These are phyloP conservation scores for Drosophila rubida DNA, from an alignment of 2,888 invertebrate species.

Conservation along the genomic window DNA sequence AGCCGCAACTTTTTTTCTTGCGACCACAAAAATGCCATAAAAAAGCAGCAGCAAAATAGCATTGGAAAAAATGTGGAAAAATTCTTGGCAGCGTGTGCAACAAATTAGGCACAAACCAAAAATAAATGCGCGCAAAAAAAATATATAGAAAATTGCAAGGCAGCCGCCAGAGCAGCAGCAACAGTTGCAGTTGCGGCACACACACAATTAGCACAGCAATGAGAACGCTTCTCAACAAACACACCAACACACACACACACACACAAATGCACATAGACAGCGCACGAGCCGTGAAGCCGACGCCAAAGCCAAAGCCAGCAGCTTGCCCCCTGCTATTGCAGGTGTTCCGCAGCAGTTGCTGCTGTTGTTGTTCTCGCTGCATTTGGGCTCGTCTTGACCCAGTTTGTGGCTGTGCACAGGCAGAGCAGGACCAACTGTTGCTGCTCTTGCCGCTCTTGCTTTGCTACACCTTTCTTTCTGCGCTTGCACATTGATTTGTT, in stretches of 20 bases:
- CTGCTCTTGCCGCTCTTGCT: slow-evolving; percentile 15
- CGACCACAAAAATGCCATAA: slow-evolving; percentile 64
- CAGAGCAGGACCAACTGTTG: slow-evolving; percentile 54
- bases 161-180: slow-evolving; percentile 24
- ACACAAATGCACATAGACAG: slow-evolving; percentile 17
- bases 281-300: slow-evolving; percentile 55
- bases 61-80: slow-evolving; percentile 32
- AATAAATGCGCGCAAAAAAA: slow-evolving; percentile 51
- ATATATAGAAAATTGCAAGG: slow-evolving; percentile 23
- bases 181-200: slow-evolving; percentile 24
- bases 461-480: slow-evolving; percentile 66
- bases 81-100: slow-evolving; percentile 55
- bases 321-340: slow-evolving; percentile 35
- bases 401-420: slow-evolving; percentile 41
- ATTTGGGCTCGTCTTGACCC: slow-evolving; percentile 57
- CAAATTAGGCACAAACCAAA: slow-evolving; percentile 66
- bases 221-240: slow-evolving; percentile 56
- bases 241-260: slow-evolving; percentile 20
- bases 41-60: slow-evolving; percentile 29
- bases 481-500: slow-evolving; percentile 73
- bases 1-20: slow-evolving; percentile 3
- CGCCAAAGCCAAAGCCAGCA: slow-evolving; percentile 4
- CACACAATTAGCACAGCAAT: slow-evolving; percentile 62
- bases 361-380: slow-evolving; percentile 13
- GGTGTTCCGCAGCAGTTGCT: slow-evolving; percentile 53